Evolutionary conservation across 2,888 invertebrate genomes (phyloP), one percentile per base, ranked within the genome.

Genomic region (Diadegma fenestrale): DNA sequence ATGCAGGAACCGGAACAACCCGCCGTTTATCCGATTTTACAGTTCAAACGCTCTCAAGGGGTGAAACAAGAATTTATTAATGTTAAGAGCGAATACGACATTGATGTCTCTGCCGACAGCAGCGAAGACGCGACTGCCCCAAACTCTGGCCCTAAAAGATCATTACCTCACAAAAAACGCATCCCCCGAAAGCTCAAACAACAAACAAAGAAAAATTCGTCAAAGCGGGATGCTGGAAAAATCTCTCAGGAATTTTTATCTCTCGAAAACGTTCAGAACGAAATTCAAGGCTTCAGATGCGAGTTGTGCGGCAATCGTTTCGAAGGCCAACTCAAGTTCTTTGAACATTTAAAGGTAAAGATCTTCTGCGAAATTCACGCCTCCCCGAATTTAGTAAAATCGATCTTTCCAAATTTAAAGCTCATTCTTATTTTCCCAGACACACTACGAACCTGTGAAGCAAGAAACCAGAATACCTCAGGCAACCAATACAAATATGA

Each of bases 111-210:
- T 2, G 94, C 94, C 8, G 94, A 94, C 81, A 95, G 94, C 77
- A 93, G 93, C 26, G 95, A 94, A 58, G 94, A 94, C 76, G 92
- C 78, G n/a, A 37, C 94, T 33, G 88, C 92, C 1, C 92, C 92
- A 48, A 91, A 92, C 17, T 92, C 94, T 1, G 94, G 94, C 76
- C 92, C 91, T 12, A 96, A 96, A 88, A 96, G 97, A 93, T 97
- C 97, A 87, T 94, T 98, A 81, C 98, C 98, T 0, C 98, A 98
- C 92, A 98, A 98, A 93, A 98, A 98, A 92, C 95, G 98, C 81
- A 97, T 98, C 88, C 97, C 98, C 0, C 95, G 96, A 80, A 98
- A 97, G 90, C 94, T 98, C 26, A 96, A 96, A 89, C 95, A 94
- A 87, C 90, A 91, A 48, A 92, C 90, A 0, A 89, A 92, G 84